phyloP scores from a whole-genome alignment of 1,140 invertebrate genomes.

The Psilanteris sp. region DNA sequence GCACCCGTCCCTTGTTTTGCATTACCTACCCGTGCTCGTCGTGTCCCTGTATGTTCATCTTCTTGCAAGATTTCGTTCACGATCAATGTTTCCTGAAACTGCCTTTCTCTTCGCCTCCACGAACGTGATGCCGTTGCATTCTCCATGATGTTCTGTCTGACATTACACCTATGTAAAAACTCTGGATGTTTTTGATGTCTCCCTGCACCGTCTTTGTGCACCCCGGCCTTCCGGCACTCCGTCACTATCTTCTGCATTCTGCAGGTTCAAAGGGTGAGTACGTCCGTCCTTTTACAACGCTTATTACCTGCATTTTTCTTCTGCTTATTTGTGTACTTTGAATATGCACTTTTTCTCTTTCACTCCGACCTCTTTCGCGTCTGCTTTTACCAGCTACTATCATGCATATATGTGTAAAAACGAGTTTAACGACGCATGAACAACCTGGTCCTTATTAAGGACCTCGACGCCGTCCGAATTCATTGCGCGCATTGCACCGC shows the following conservation, averaged over 20 bases:
- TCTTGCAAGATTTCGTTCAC: conserved; percentile 68
- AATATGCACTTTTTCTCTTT: conserved; percentile 15
- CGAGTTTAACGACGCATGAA: no score
- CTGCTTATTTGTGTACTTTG: conserved; percentile 18
- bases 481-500: no score
- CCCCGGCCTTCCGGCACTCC: conserved; percentile 73
- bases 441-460: no score
- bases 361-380: no score
- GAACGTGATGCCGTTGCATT: conserved; percentile 72
- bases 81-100: conserved; percentile 70
- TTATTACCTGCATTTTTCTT: conserved; percentile 46
- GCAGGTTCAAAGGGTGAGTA: conserved; percentile 79
- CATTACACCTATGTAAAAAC: conserved; percentile 71
- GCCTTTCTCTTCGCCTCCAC: conserved; percentile 67
- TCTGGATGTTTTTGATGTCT: conserved; percentile 80
- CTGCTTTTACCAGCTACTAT: no score
- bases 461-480: no score
- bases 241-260: conserved; percentile 70
- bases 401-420: no score
- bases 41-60: conserved; percentile 32
- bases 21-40: conserved; percentile 8
- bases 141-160: conserved; percentile 75
- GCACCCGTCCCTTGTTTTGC: conserved; percentile 10
- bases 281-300: conserved; percentile 44
- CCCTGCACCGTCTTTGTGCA: conserved; percentile 77